A percentile compares a stretch with the other conserved stretches of the same genome.
These are phyloP conservation scores for Hiodon tergisus DNA, from an alignment of 2,113 vertebrate genomes.

Conservation along the genomic window DNA sequence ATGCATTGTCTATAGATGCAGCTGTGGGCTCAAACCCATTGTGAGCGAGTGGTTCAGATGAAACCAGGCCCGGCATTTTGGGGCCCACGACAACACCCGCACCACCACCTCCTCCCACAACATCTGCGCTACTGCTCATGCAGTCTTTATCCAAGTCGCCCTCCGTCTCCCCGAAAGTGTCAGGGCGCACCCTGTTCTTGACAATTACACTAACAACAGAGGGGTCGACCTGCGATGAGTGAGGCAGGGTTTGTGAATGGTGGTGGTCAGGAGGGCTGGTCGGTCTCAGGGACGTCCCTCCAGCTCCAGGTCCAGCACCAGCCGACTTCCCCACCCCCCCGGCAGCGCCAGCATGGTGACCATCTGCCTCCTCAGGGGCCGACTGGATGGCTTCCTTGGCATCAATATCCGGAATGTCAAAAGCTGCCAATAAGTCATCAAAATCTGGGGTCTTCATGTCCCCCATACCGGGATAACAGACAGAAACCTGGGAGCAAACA, in stretches of 20 bases:
- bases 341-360: slow-evolving; percentile 41
- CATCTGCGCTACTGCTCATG: slow-evolving; percentile 14
- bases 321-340: slow-evolving; percentile 45
- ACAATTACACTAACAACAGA: slow-evolving; percentile 90
- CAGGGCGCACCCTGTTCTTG: slow-evolving; percentile 80
- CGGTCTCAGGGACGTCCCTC: slow-evolving; percentile 43
- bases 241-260: not conserved
- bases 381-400: slow-evolving; percentile 89
- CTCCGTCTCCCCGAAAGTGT: slow-evolving; percentile 62
- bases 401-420: slow-evolving; percentile 97
- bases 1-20: slow-evolving; percentile 18
- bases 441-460: slow-evolving; percentile 99
- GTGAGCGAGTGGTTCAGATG: slow-evolving; percentile 35
- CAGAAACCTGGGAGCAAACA: slow-evolving; percentile 45
- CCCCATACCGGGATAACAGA: slow-evolving; percentile 71
- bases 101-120: slow-evolving; percentile 35
- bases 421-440: slow-evolving; percentile 91
- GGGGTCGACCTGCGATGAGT: slow-evolving; percentile 52
- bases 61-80: slow-evolving; percentile 22
- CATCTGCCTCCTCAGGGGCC: slow-evolving; percentile 66
- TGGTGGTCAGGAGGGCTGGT: slow-evolving; percentile 37
- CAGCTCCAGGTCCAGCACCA: slow-evolving; percentile 37
- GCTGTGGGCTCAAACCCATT: slow-evolving; percentile 46
- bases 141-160: slow-evolving; percentile 16
- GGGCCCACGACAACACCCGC: slow-evolving; percentile 25